Base-by-base conservation (phyloP, 2,888 invertebrate genomes). In the Cacoxenus indagator region DNA sequence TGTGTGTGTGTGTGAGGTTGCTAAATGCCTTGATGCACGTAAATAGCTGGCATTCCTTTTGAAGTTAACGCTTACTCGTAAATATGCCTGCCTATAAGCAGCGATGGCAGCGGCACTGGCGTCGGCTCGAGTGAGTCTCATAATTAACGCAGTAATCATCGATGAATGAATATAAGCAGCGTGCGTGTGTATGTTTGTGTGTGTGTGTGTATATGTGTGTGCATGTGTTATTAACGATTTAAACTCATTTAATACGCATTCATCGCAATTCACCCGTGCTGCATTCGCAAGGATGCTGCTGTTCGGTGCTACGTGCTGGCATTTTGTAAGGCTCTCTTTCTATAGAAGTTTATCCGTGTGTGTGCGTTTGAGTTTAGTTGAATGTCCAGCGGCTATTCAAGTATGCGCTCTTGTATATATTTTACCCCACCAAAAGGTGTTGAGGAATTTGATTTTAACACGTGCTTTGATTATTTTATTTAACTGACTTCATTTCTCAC, bases 371-470 rank as follows among this genome's bases (percentile, higher is more conserved):
- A 4, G 68, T n/a, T n/a, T 59, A 69, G 54, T 68, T 68, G 59
- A 66, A 65, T 70, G 57, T 57, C 68, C 70, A 67, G 61, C 48
- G 69, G 70, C 71, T 70, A 74, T 68, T 70, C 70, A 65, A 68
- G 71, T 65, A 62, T 59, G 71, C 70, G 70, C 65, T 68, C 46
- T 62, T 43, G 62, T 70, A 70, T 59, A 29, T 29, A 57, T 29
- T n/a, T n/a, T n/a, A n/a, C n/a, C 43, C 27, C 55, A 70, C 64
- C 48, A 26, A 65, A 81, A 79, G 81, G 82, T 82, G 78, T 84
- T 76, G 76, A 82, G 83, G 86, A 85, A 85, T 85, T 85, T 85
- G 83, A 85, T 85, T 85, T 85, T 84, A 75, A 84, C 85, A 85
- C 85, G 81, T 80, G 82, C 19, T 26, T 6, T 62, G 61, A 62